A percentile compares a stretch with the other conserved stretches of the same genome.
Evolutionary conservation across 2,113 vertebrate species (phyloP).

Genomic region (Corythornis madagascariensis): DNA sequence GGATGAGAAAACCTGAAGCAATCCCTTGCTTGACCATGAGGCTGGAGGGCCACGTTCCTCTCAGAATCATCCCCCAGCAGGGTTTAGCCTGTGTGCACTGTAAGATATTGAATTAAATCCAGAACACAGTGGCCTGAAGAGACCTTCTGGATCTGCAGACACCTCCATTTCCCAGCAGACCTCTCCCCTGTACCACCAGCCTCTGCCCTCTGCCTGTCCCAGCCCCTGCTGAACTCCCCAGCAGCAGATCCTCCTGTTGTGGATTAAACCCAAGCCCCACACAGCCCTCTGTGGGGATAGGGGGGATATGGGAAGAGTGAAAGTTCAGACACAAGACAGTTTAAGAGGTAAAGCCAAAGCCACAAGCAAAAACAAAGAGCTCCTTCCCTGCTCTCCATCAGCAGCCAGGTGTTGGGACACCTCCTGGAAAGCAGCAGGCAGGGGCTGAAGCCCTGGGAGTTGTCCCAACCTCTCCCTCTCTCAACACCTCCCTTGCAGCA

Average conservation of each 20-base stretch:
- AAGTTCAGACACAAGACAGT: background rate
- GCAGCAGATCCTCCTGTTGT: background rate
- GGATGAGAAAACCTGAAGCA: background rate
- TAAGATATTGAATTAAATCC: background rate
- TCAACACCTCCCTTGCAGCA: background rate
- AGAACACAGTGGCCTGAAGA: background rate
- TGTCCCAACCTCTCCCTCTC: background rate
- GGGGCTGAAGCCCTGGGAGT: rapidly evolving
- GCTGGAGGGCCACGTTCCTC: background rate
- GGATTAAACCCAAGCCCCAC: background rate
- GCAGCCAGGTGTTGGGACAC: background rate
- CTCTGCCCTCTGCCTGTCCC: background rate
- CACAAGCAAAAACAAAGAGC: background rate
- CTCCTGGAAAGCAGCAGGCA: background rate
- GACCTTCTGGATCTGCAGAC: background rate
- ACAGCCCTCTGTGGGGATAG: background rate
- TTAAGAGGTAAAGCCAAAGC: background rate
- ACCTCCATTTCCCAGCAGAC: background rate
- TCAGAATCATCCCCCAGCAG: background rate
- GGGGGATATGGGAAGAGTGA: background rate
- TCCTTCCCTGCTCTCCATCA: background rate
- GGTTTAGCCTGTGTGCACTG: rapidly evolving
- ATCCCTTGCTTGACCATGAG: rapidly evolving
- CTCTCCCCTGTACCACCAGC: background rate
- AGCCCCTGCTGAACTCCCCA: rapidly evolving